phyloP scores from a whole-genome alignment of 2,888 invertebrate species.

The Leptinotarsa peninsularis region DNA sequence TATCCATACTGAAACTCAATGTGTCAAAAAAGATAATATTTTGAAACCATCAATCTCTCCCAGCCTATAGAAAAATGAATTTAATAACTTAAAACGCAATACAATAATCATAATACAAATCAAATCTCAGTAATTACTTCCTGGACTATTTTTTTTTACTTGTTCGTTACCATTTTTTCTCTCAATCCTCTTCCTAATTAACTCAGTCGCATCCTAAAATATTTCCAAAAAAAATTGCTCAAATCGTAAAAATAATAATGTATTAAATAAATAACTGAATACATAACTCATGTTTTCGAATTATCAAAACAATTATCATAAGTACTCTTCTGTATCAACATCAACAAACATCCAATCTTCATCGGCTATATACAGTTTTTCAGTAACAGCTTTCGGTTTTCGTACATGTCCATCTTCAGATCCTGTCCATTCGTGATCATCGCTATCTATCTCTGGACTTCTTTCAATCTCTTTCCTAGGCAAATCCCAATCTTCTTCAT shows the following conservation, averaged over 20 bases:
- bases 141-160: too few relatives aligned
- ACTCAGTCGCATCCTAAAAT: too few relatives aligned
- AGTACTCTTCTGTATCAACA: constrained; percentile 49
- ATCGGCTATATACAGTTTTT: constrained; percentile 44
- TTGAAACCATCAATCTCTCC: too few relatives aligned
- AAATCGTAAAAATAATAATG: background rate
- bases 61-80: too few relatives aligned
- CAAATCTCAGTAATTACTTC: too few relatives aligned
- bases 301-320: background rate
- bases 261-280: background rate
- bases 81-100: too few relatives aligned
- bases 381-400: background rate
- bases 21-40: too few relatives aligned
- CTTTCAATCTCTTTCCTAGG: constrained; percentile 30
- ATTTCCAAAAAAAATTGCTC: too few relatives aligned
- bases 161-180: too few relatives aligned
- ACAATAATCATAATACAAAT: too few relatives aligned
- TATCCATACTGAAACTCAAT: too few relatives aligned
- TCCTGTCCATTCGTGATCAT: constrained; percentile 52
- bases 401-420: constrained; percentile 24
- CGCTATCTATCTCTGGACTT: constrained; percentile 48
- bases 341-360: constrained; percentile 55
- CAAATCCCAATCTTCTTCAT: constrained; percentile 50
- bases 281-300: background rate
- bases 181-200: too few relatives aligned